Conservation (phyloP, 37 sponge, comb jelly and placozoan species). For the Haliclona indistincta region DNA sequence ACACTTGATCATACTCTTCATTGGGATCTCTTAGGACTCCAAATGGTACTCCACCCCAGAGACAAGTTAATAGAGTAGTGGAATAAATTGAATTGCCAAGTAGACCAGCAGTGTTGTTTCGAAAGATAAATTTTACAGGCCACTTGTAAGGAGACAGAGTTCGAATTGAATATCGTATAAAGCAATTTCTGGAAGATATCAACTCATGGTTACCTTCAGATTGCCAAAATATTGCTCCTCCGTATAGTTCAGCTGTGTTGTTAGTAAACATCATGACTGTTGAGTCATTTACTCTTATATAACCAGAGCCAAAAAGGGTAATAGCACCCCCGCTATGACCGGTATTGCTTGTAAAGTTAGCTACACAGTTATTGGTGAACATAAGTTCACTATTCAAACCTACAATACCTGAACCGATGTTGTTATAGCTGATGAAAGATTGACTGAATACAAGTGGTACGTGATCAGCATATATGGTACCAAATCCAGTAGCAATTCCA, state of each 20-base stretch:
- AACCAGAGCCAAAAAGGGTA: constrained; percentile 14
- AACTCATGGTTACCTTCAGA: constrained; percentile 14
- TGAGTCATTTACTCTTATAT: background rate
- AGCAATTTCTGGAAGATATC: constrained; percentile 39
- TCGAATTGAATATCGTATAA: constrained; percentile 27
- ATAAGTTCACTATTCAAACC: constrained; percentile 8
- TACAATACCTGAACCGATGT: constrained; percentile 39
- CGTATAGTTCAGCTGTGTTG: constrained; percentile 15
- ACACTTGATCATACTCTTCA: background rate
- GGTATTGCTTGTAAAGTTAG: constrained; percentile 5
- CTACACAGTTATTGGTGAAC: background rate
- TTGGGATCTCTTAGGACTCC: background rate
- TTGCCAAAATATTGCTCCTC: constrained; percentile 30
- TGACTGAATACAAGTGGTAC: constrained; percentile 24
- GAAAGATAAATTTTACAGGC: constrained; percentile 26
- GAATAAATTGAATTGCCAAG: constrained; percentile 34
- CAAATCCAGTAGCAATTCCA: constrained; percentile 3
- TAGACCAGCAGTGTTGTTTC: constrained; percentile 28
- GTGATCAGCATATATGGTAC: constrained; percentile 31
- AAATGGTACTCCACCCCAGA: constrained; percentile 27
- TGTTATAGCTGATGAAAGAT: background rate
- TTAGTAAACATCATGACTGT: background rate
- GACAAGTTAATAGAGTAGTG: constrained; percentile 35
- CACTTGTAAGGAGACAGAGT: constrained; percentile 12
- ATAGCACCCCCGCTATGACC: constrained; percentile 37